Evolutionary conservation across 1,140 invertebrate genomes (phyloP).

Genomic region (Formica selysi): DNA sequence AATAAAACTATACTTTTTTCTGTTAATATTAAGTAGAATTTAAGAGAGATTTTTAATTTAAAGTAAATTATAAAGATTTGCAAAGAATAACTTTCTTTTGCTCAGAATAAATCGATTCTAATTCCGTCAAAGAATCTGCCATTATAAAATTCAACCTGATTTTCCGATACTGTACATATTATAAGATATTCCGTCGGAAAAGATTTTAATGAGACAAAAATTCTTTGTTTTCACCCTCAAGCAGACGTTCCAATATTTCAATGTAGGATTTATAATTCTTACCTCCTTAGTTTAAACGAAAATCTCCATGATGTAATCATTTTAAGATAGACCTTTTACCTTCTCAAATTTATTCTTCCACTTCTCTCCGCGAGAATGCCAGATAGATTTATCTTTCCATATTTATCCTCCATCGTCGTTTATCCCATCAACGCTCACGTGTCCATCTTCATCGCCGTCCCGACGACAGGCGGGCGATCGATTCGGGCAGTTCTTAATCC

Average conservation of each 20-base stretch:
- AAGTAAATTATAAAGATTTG: background rate
- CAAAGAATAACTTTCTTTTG: background rate
- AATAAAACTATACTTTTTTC: background rate
- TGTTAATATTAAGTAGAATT: background rate
- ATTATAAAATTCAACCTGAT: background rate
- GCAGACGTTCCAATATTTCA: background rate
- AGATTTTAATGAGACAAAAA: background rate
- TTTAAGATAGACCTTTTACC: background rate
- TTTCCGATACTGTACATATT: background rate
- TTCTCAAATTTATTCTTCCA: constrained; percentile 52
- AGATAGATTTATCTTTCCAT: constrained; percentile 58
- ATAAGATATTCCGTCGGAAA: background rate
- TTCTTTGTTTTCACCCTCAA: background rate
- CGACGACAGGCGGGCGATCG: constrained; percentile 37
- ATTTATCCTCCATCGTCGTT: constrained; percentile 43
- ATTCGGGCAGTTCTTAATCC: constrained; percentile 56
- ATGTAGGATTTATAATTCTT: constrained; percentile 20
- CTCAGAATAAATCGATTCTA: background rate
- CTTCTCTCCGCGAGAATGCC: constrained; percentile 9
- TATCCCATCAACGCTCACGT: constrained; percentile 52
- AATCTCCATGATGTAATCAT: background rate
- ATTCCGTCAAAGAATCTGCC: background rate
- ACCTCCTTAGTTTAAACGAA: background rate
- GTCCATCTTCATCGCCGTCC: constrained; percentile 58
- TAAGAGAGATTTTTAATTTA: background rate